Evolutionary conservation across 2,113 vertebrate genomes (phyloP), one percentile per base, ranked within the genome.

Genomic region (Ia io): DNA sequence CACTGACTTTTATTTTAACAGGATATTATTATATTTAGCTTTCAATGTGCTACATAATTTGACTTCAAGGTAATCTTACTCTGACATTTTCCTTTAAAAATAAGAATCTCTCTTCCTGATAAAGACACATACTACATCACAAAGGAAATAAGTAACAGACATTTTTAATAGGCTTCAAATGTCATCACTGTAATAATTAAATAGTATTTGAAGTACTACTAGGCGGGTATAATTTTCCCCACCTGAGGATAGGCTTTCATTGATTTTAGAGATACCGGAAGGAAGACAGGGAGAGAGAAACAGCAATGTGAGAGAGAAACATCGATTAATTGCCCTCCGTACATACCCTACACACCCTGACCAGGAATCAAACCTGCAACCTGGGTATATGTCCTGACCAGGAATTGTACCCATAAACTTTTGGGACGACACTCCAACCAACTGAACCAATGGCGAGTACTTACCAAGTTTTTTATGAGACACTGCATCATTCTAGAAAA

Each of bases 61-160:
- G 53, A 63, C 70, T 70, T 82, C 51, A 17, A 69, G 71, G 13
- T 44, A 40, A 49, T 70, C 78, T 91, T 28, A 3, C 28, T 95
- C 35, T 90, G 35, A 84, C 7, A 85, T 79, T 78, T 95, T 65
- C n/a, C 23, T 86, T 56, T 78, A 67, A 83, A 96, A 93, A 73
- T 42, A 96, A 86, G 37, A 91, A 32, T 77, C 25, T 49, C 35
- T 37, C 40, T 78, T 56, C 12, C 6, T 69, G 32, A 69, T 18
- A 69, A 89, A 88, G 59, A 88, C 4, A 91, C 71, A 71, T 49
- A 22, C 90, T 79, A 80, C 25, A 73, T n/a, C 47, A 79, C 67
- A 77, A 59, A 84, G 73, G 61, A 95, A 73, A 56, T 37, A 90
- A 84, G 44, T 53, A 32, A 47, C n/a, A 67, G 32, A 71, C 90